Evolutionary conservation across 2,888 invertebrate species (phyloP), one percentile per base, ranked within the genome.

Genomic region (Athripsodes cinereus): DNA sequence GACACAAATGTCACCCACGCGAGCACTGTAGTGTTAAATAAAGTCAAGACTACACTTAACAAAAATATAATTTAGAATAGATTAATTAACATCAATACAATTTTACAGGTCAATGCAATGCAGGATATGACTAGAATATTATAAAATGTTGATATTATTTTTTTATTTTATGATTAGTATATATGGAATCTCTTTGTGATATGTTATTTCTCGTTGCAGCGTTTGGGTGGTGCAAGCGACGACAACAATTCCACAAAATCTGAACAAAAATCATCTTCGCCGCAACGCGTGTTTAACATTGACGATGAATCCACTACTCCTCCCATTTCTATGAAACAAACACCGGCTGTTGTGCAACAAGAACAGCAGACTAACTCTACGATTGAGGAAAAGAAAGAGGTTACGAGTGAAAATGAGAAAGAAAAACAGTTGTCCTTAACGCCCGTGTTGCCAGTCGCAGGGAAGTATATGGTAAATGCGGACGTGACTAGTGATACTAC

Each of bases 181-280:
- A n/a, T n/a, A n/a, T n/a, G n/a, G n/a, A n/a, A n/a, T n/a, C n/a
- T n/a, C n/a, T n/a, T n/a, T n/a, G n/a, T n/a, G n/a, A n/a, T n/a
- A n/a, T n/a, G n/a, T n/a, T n/a, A n/a, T n/a, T 22, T 64, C 49
- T 52, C 35, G 53, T 64, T 66, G 13, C 66, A 83, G 81, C 74
- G 81, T 66, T 68, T 83, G 62, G 81, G 81, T 53, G 82, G 76
- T 22, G 72, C 70, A 21, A 81, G 80, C 65, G 83, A 84, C 66
- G 83, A 83, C 65, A 83, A 82, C 1, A 77, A 76, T 66, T 70
- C 55, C 19, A 22, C 50, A 21, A 53, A 51, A 51, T 55, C 71
- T 18, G 46, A 53, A 44, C 56, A 62, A 47, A 51, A 21, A 21
- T 22, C 6, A 19, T 49, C 50, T 34, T n/a, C 48, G 1, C 53